Evolutionary conservation across 92 coral and sea anemone species (phyloP), one percentile per base, ranked within the genome.

Genomic region (Epizoanthus ramosus): DNA sequence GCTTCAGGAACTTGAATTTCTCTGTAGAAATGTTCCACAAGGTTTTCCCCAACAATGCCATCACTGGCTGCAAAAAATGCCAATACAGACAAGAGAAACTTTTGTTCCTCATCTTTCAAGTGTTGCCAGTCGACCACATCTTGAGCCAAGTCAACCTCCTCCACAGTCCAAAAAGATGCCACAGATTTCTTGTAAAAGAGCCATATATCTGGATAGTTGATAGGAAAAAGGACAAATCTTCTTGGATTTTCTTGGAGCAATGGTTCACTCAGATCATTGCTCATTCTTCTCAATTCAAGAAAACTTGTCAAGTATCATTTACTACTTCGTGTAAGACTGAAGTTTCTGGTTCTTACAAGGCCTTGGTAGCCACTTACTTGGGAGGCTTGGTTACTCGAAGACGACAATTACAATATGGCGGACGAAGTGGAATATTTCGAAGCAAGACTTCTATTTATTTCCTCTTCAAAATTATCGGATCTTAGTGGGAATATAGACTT

Each of bases 21-120:
- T 69, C 74, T 92, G 47, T 86, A 88, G 64, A 92, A 92, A 7
- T 90, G 80, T 74, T 92, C 95, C 12, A 89, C 93, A 45, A 92
- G 90, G 71, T 92, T 92, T 59, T 92, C 95, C 3, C 92, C 90
- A 5, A 92, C 93, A 21, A 92, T 92, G 31, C 95, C 95, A 71
- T 92, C 95, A 76, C 95, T 92, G 23, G 86, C 95, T 8, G 95
- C 95, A 71, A 92, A 92, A 82, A 92, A 89, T 14, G 95, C 95
- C 57, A 92, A 54, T 3, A 92, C 95, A 25, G 88, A 86, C 64
- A 88, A 87, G 72, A 92, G 67, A 63, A 92, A 92, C 52, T 66
- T 81, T 43, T 83, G 83, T 80, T 92, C 95, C 31, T 81, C 80
- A 18, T 73, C 82, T 63, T 81, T 57, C 75, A 68, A 68, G 47